phyloP scores from a whole-genome alignment of 2,888 invertebrate species.

The Brachyptera putata region DNA sequence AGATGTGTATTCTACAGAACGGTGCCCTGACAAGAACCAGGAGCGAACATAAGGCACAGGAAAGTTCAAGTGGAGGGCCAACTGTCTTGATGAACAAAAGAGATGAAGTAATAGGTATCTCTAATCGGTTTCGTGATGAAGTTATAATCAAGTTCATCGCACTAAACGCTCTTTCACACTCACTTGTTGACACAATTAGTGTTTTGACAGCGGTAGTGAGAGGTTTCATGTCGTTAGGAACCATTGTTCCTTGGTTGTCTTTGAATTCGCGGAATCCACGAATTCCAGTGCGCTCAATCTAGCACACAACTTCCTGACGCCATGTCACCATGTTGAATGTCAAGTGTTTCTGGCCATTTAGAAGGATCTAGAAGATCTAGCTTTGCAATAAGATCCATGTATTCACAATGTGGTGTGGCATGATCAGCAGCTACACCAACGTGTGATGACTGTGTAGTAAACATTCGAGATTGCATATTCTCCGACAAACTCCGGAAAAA shows the following conservation, averaged over 20 bases:
- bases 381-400: too few relatives aligned
- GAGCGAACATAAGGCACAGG: background rate
- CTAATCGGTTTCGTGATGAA: background rate
- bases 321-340: too few relatives aligned
- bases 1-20: background rate
- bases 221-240: background rate
- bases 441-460: background rate
- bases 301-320: too few relatives aligned
- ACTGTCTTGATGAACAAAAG: background rate
- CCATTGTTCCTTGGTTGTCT: background rate
- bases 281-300: too few relatives aligned
- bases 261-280: too few relatives aligned
- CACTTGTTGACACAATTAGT: background rate
- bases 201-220: background rate
- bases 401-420: too few relatives aligned
- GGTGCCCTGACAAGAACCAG: background rate
- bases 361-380: too few relatives aligned
- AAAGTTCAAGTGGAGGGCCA: background rate
- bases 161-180: background rate
- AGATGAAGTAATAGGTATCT: background rate
- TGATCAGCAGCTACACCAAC: too few relatives aligned
- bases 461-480: background rate
- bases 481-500: background rate
- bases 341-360: too few relatives aligned
- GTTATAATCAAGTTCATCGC: background rate